Evolutionary conservation across 1,140 invertebrate species (phyloP).

Genomic region (Rhagoletis pomonella): DNA sequence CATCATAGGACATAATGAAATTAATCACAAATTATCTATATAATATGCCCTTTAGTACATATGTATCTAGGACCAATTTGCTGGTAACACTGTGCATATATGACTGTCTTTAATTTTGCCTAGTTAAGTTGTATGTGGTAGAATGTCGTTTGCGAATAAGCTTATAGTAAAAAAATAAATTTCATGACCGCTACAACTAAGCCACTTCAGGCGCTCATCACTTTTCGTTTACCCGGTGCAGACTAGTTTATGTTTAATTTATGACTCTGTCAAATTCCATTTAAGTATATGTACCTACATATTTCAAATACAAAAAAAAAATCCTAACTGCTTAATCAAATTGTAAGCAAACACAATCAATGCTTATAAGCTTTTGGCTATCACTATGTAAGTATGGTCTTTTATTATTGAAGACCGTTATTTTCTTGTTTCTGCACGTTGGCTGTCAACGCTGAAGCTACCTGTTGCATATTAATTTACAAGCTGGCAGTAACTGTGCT

Average conservation of each 20-base stretch:
- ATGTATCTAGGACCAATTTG: no score
- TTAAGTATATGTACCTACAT: neutral
- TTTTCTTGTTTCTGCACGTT: neutral
- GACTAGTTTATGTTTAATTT: neutral
- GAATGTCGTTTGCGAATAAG: no score
- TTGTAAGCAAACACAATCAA: neutral
- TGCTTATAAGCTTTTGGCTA: neutral
- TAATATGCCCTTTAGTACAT: no score
- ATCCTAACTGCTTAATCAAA: neutral
- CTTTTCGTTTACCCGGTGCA: neutral
- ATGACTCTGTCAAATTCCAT: neutral
- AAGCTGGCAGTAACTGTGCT: neutral
- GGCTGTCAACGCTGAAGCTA: neutral
- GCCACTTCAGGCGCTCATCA: neutral
- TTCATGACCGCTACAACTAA: no score
- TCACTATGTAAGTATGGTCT: neutral
- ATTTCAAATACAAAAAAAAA: neutral
- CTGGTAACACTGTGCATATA: no score
- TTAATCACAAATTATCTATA: no score
- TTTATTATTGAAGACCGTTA: slow-evolving; percentile 14
- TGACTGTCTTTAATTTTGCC: no score
- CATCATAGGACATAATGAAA: no score
- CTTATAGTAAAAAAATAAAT: no score
- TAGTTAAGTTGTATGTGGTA: no score
- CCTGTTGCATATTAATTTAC: slow-evolving; percentile 6